Evolutionary conservation across 2,888 invertebrate genomes (phyloP), one percentile per base, ranked within the genome.

Genomic region (Emmelina monodactyla): DNA sequence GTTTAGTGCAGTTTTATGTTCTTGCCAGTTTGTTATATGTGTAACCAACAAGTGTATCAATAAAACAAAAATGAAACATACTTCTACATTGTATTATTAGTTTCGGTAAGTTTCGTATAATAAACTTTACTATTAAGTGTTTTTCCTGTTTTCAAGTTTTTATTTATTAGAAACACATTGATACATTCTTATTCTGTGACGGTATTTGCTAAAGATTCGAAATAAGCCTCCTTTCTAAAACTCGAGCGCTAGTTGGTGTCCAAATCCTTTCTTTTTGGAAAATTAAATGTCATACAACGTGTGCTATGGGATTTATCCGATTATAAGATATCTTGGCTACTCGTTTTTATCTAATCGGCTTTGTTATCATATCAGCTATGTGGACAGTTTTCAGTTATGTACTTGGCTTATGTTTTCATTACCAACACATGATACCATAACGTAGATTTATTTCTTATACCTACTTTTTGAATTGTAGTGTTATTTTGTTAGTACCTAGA

Each of bases 61-160:
- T 54, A 75, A 68, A 56, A 70, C 58, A 51, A 72, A 63, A 66
- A 76, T 69, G 71, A 72, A 73, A 71, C 73, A 72, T 65, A 72
- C 66, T 67, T 70, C 58, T 53, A 59, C 58, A 54, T 64, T 63
- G 53, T 64, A 68, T n/a, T n/a, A n/a, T n/a, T n/a, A n/a, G n/a
- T n/a, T n/a, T n/a, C n/a, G n/a, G n/a, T n/a, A n/a, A n/a, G n/a
- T n/a, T n/a, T n/a, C n/a, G n/a, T n/a, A n/a, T n/a, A n/a, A n/a
- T n/a, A n/a, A n/a, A n/a, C n/a, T n/a, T n/a, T n/a, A n/a, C n/a
- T n/a, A n/a, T n/a, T n/a, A n/a, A n/a, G n/a, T n/a, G n/a, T n/a
- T n/a, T n/a, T n/a, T n/a, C n/a, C n/a, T n/a, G n/a, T n/a, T n/a
- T n/a, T n/a, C n/a, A n/a, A n/a, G n/a, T n/a, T n/a, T n/a, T n/a